phyloP scores from a whole-genome alignment of 2,888 invertebrate species.

The Drosophila pseudotakahashii region DNA sequence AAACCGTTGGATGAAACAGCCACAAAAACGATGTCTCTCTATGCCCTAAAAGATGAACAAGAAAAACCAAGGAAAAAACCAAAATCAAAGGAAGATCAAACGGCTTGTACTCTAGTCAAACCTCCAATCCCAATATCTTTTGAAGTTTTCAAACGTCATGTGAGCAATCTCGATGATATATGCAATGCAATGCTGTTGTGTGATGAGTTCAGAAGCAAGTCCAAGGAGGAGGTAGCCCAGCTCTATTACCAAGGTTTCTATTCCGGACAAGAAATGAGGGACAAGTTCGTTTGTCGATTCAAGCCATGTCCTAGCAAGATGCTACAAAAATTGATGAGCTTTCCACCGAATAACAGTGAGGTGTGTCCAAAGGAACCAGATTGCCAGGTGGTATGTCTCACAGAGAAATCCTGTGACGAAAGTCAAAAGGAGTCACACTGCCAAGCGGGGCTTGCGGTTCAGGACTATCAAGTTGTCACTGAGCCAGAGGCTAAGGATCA shows the following conservation, averaged over 20 bases:
- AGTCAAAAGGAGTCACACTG: no score
- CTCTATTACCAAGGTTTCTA: slow-evolving; percentile 55
- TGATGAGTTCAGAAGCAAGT: slow-evolving; percentile 26
- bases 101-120: no score
- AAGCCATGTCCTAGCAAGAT: slow-evolving; percentile 48
- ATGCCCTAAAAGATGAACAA: background rate
- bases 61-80: background rate
- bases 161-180: slow-evolving; percentile 28
- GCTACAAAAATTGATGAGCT: slow-evolving; percentile 6
- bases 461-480: no score
- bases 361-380: background rate
- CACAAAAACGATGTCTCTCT: background rate
- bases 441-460: background rate
- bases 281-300: slow-evolving; percentile 30
- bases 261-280: slow-evolving; percentile 32
- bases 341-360: background rate
- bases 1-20: background rate
- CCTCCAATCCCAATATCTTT: background rate
- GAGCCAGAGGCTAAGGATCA: no score
- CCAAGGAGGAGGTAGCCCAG: slow-evolving; percentile 25
- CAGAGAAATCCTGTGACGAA: background rate
- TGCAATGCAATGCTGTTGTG: slow-evolving; percentile 36
- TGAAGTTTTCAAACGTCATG: background rate
- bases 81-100: no score
- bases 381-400: background rate